Percentiles rank a stretch among this genome's conserved stretches.
Conservation (phyloP, 2,113 vertebrate genomes). For the Anolis sagrei region DNA sequence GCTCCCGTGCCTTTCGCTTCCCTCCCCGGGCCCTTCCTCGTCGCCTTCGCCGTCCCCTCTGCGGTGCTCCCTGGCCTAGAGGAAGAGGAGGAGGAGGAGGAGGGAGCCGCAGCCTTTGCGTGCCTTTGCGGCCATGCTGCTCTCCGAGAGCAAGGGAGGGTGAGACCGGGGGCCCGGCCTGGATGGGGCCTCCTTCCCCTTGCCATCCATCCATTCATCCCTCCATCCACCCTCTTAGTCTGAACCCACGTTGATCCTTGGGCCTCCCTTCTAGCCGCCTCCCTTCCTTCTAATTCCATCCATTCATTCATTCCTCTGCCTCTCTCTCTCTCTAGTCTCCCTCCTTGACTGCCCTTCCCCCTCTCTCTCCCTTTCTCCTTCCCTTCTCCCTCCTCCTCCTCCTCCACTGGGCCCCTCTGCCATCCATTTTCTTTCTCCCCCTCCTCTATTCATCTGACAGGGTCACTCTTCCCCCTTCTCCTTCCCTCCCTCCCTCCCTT, state of each 20-base stretch:
- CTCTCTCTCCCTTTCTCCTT: not conserved
- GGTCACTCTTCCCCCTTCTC: not conserved
- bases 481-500: fast-evolving
- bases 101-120: not conserved
- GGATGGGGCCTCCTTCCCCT: not conserved
- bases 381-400: not conserved
- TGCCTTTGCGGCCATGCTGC: constrained; percentile 41
- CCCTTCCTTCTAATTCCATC: constrained; percentile 47
- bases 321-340: no score
- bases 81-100: constrained; percentile 9
- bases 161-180: constrained; percentile 56
- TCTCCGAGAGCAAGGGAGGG: constrained; percentile 75
- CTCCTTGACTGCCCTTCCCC: no score
- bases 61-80: constrained; percentile 9
- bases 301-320: constrained; percentile 43
- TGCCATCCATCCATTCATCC: not conserved
- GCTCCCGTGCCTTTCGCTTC: constrained; percentile 58
- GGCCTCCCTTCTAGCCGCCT: constrained; percentile 35
- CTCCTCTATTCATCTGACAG: not conserved
- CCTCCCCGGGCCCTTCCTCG: constrained; percentile 17
- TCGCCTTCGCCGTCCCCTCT: constrained; percentile 1
- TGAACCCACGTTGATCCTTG: not conserved
- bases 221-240: no score
- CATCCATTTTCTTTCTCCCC: constrained; percentile 6
- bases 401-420: not conserved